Evolutionary conservation across 2,888 invertebrate species (phyloP).

Genomic region (Cerastis leucographa): DNA sequence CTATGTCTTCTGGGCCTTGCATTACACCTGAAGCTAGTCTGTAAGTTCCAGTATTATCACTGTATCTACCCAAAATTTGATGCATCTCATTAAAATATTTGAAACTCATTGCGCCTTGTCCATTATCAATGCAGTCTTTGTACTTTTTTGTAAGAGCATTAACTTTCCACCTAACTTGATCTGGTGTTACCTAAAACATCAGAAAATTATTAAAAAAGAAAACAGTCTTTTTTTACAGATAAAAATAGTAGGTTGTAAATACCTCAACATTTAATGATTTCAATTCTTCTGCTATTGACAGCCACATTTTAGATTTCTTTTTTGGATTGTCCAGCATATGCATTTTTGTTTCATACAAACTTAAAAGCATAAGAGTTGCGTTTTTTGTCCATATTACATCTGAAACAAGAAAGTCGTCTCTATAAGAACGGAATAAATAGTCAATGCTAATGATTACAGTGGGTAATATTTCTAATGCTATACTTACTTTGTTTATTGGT

Average conservation of each 20-base stretch:
- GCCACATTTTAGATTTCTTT: conserved; percentile 85
- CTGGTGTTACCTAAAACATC: conserved; percentile 77
- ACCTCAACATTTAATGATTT: conserved; percentile 78
- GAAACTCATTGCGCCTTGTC: conserved; percentile 76
- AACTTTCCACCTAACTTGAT: conserved; percentile 84
- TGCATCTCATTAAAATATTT: conserved; percentile 86
- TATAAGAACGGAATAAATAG: background rate
- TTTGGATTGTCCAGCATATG: conserved; percentile 83
- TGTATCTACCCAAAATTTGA: conserved; percentile 79
- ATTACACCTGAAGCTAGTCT: conserved; percentile 79
- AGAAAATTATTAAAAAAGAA: background rate
- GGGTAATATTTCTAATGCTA: background rate
- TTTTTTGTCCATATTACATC: conserved; percentile 83
- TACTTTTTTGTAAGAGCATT: conserved; percentile 84
- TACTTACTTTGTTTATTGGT: conserved; percentile 80
- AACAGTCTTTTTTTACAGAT: background rate
- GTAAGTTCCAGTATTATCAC: conserved; percentile 76
- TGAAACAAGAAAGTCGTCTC: conserved; percentile 54
- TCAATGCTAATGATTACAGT: background rate
- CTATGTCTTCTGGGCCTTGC: conserved; percentile 70
- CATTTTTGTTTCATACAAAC: conserved; percentile 82
- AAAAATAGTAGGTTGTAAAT: background rate
- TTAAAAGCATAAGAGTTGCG: conserved; percentile 79
- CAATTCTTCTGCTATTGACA: conserved; percentile 81
- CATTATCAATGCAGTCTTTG: conserved; percentile 81